A percentile compares a stretch with the other conserved stretches of the same genome.
phyloP scores from a whole-genome alignment of 2,888 invertebrate species.

The Odontocolon sp. region DNA sequence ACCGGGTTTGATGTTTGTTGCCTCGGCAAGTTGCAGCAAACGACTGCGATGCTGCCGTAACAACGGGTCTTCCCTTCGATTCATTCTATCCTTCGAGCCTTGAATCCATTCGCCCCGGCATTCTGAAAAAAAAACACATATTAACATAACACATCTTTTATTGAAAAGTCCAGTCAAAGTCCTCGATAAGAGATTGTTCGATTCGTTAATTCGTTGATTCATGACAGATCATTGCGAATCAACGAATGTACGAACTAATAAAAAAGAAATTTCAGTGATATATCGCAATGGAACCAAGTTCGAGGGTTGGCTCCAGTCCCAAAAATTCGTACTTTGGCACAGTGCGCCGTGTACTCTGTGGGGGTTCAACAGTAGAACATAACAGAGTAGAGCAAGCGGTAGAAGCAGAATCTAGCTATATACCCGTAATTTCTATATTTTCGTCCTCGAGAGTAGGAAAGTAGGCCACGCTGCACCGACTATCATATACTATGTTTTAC shows the following conservation, averaged over 20 bases:
- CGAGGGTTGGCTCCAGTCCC: constrained; percentile 29
- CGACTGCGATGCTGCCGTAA: constrained; percentile 81
- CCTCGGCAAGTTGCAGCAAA: constrained; percentile 82
- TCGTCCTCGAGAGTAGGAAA: constrained; percentile 11
- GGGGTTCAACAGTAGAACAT: too few species aligned
- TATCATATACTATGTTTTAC: not conserved
- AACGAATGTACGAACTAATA: constrained; percentile 3
- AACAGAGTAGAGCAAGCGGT: not conserved
- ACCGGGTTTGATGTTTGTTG: constrained; percentile 77
- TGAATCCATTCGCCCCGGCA: constrained; percentile 54
- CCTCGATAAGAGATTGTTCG: too few species aligned
- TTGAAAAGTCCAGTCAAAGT: too few species aligned
- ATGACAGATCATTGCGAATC: not conserved
- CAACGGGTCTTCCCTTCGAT: constrained; percentile 82
- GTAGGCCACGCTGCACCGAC: constrained; percentile 24
- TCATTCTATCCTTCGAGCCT: constrained; percentile 73
- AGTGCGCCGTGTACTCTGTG: not conserved
- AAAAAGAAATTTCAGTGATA: constrained; percentile 17
- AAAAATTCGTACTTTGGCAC: constrained; percentile 30
- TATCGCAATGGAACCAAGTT: not conserved
- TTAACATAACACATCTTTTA: not conserved
- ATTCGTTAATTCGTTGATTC: not conserved
- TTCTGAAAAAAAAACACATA: constrained; percentile 42
- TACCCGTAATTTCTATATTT: constrained; percentile 21
- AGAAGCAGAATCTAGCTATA: constrained; percentile 11